A percentile compares a stretch with the other conserved stretches of the same genome.
Conservation (phyloP, 2,888 invertebrate species). For the Tigriopus californicus region DNA sequence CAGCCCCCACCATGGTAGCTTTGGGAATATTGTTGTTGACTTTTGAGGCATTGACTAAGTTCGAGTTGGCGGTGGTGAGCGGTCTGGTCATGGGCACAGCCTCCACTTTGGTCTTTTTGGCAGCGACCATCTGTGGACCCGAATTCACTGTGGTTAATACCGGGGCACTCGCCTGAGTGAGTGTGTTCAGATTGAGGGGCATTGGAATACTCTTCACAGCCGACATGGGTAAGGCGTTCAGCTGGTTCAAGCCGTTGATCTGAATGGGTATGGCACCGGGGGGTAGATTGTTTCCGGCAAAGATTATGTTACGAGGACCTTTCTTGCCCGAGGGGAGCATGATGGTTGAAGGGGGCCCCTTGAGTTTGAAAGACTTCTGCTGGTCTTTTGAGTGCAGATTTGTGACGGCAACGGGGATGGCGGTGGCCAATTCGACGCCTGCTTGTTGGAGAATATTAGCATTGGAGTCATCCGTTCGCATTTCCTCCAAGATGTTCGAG, state of each 20-base stretch:
- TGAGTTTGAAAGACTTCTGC: not conserved
- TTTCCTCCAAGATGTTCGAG: slow-evolving; percentile 6
- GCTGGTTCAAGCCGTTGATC: slow-evolving; percentile 8
- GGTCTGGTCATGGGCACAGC: not conserved
- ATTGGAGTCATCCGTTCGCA: not conserved
- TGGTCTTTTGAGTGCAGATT: not conserved
- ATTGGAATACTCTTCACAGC: slow-evolving; percentile 11
- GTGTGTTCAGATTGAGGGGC: not conserved
- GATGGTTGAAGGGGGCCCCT: not conserved
- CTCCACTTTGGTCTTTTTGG: slow-evolving; percentile 3
- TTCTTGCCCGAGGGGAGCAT: not conserved
- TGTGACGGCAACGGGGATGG: slow-evolving; percentile 7
- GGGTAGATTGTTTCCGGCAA: slow-evolving; percentile 10
- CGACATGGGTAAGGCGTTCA: slow-evolving; percentile 6
- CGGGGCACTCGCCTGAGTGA: not conserved
- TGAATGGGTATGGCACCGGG: slow-evolving; percentile 11
- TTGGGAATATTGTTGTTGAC: too few species aligned
- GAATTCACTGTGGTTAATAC: not conserved
- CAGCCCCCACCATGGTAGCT: not conserved
- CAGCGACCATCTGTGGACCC: not conserved
- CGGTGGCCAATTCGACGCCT: slow-evolving; percentile 2
- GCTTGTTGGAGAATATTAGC: not conserved
- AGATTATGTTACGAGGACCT: slow-evolving; percentile 4
- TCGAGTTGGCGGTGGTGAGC: not conserved
- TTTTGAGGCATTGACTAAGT: too few species aligned